Evolutionary conservation across 2,797 vertebrate species (phyloP), one percentile per base, ranked within the genome.

Genomic region (Graptemys geographica): DNA sequence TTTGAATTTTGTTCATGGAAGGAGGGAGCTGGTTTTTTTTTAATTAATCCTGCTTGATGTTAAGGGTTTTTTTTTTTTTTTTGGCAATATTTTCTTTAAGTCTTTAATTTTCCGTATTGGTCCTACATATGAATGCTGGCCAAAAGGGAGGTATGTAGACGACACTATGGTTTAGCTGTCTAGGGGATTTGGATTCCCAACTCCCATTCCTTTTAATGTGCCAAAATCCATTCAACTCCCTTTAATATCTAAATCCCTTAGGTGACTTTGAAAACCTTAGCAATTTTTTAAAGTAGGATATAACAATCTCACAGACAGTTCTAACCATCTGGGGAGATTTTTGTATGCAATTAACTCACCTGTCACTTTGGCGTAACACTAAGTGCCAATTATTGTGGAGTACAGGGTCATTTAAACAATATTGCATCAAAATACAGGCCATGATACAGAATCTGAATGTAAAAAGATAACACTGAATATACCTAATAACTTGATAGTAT

Each of bases 331-430:
- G 92, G 90, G 92, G 93, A 97, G 96, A 92, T 95, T 98, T 96
- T 96, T 90, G 92, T 89, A 81, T 84, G 89, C 55, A 96, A 95
- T 96, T 97, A 98, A 98, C 96, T 98, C 97, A 98, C 97, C 96
- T 97, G 98, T 98, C 96, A 90, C 93, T 96, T 94, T 95, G 79
- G 88, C 81, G 93, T 69, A 47, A 52, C 89, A 90, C 90, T 86
- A 96, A 95, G 69, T 88, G 93, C 91, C 83, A 94, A 93, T 96
- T 96, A 95, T 79, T 4, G 37, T 59, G 51, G 76, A 89, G n/a
- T 41, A 93, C 57, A 86, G 84, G 91, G 82, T 90, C 79, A 76
- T 81, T 92, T 72, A 95, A 96, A 97, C 96, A 90, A 97, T 87
- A 97, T 33, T 90, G 85, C 94, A 93, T 95, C 93, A 93, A 88